A percentile compares a stretch with the other conserved stretches of the same genome.
These are phyloP conservation scores for Melitaea athalia DNA, from an alignment of 2,888 invertebrate species.

Conservation along the genomic window DNA sequence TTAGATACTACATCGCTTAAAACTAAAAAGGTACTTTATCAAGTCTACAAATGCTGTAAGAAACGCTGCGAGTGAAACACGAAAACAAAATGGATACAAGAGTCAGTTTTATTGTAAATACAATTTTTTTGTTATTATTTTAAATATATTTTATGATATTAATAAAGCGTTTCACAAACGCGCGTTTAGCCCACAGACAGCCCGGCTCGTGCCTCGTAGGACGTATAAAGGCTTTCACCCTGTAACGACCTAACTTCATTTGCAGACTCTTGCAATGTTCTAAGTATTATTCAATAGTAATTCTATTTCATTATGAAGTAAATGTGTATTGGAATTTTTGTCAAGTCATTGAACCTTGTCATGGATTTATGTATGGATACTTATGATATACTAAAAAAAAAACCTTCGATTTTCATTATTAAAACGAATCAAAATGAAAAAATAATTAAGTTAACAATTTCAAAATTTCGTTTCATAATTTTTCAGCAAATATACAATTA, in stretches of 20 bases:
- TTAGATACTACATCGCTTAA: constrained; percentile 65
- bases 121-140: no score
- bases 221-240: constrained; percentile 10
- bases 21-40: constrained; percentile 77
- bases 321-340: constrained; percentile 3
- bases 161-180: constrained; percentile 60
- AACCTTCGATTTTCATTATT: not conserved
- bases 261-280: constrained; percentile 21
- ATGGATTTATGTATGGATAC: constrained; percentile 2
- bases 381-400: not conserved
- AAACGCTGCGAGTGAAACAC: constrained; percentile 70
- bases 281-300: constrained; percentile 1
- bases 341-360: not conserved
- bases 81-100: not conserved
- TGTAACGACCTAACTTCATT: constrained; percentile 22
- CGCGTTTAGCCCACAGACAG: constrained; percentile 53
- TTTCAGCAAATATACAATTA: no score
- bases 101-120: not conserved
- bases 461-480: no score
- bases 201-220: constrained; percentile 19
- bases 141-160: no score
- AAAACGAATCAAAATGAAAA: not conserved
- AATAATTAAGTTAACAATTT: no score
- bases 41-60: constrained; percentile 63
- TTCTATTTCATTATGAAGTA: not conserved